Conservation (phyloP, 2,888 invertebrate species). For the Heteropelma amictum region DNA sequence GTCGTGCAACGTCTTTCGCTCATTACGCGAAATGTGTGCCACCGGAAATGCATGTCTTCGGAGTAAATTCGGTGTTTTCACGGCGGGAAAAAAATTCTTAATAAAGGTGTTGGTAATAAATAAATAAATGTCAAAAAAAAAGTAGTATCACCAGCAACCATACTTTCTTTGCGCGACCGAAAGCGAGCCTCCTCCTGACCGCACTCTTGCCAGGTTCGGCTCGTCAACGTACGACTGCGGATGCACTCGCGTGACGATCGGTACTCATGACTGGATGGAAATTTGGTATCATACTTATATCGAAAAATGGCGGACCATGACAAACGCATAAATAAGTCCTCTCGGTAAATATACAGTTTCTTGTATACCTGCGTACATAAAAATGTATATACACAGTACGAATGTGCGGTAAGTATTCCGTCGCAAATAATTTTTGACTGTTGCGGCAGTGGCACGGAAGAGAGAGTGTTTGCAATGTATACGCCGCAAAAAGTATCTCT, state of each 20-base stretch:
- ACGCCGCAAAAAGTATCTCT: slow-evolving; percentile 33
- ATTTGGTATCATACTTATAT: slow-evolving; percentile 11
- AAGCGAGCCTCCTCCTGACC: not conserved
- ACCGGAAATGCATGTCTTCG: not conserved
- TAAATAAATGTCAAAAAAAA: not conserved
- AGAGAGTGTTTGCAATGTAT: slow-evolving; percentile 27
- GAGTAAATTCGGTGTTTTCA: not conserved
- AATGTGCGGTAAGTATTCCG: not conserved
- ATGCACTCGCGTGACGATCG: slow-evolving; percentile 41
- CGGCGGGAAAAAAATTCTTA: not conserved
- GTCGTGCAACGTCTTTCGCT: no score
- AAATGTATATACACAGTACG: not conserved
- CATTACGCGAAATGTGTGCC: not conserved
- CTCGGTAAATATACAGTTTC: not conserved
- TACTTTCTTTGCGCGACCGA: not conserved
- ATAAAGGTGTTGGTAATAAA: not conserved
- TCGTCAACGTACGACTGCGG: not conserved
- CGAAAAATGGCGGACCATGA: not conserved
- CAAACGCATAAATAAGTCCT: not conserved
- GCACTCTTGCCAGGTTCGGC: not conserved
- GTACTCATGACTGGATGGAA: slow-evolving; percentile 40
- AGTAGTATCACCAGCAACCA: not conserved
- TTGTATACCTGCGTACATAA: not conserved
- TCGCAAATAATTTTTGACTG: slow-evolving; percentile 17
- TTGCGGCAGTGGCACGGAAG: slow-evolving; percentile 18